Base-by-base conservation (phyloP, 2,113 vertebrate species). In the Xenus cinereus region DNA sequence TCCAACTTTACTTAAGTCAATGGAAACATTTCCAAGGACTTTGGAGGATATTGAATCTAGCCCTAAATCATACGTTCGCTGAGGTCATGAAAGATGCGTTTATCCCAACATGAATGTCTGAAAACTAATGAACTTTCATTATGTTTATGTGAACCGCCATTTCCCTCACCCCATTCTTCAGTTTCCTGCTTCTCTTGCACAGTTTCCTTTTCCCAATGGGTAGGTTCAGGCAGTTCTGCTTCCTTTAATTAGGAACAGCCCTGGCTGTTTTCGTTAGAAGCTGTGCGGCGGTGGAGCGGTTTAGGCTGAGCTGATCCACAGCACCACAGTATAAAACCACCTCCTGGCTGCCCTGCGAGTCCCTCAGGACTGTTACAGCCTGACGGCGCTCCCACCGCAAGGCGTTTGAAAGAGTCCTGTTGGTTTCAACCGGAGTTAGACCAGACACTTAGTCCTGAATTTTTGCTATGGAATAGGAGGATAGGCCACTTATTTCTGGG, bases 241-340 rank as follows among this genome's bases (percentile, higher is more conserved):
- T 91, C 96, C 95, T 89, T 91, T 89, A 87, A 95, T 92, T 89
- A 87, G 81, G 96, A 97, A 89, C 97, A 94, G 96, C 50, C 80
- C 87, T 13, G 71, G 62, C 84, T 80, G 59, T 82, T 90, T 83
- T 85, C 53, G 4, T 73, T 67, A n/a, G 89, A 39, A 86, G 80
- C 89, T 45, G 50, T 7, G 66, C 60, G 27, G 88, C 4, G 1
- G 83, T 43, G 54, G 50, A 66, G 68, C 1, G 6, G 57, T 76
- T 84, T 69, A 37, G 66, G 76, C 83, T 26, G 85, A 90, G 79
- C 76, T 22, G 72, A 73, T 37, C 60, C 83, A 7, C 75, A 73
- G 71, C 77, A 78, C 71, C 66, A 8, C 75, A 8, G 62, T 1
- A 48, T 13, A 6, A 50, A 92, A 50, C 71, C 46, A 48, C 46